phyloP scores from a whole-genome alignment of 1,140 invertebrate genomes.

The Semibalanus balanoides region DNA sequence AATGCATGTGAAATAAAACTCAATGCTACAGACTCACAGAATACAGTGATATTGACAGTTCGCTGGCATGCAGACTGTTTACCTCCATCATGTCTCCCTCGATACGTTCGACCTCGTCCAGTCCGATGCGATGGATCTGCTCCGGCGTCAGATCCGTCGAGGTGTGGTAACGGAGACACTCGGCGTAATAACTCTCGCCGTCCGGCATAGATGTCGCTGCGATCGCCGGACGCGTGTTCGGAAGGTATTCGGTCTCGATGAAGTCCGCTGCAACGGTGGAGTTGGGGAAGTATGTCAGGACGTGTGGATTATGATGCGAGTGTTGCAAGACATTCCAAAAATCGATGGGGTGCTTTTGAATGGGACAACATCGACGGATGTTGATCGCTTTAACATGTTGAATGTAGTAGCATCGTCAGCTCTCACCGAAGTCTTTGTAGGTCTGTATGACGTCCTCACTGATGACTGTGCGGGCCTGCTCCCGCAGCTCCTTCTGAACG shows the following conservation, averaged over 20 bases:
- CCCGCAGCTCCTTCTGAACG: neutral
- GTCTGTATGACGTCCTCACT: slow-evolving; percentile 12
- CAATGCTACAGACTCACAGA: too few relatives aligned
- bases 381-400: too few relatives aligned
- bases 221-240: slow-evolving; percentile 22
- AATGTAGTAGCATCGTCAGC: too few relatives aligned
- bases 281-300: too few relatives aligned
- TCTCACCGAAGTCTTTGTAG: slow-evolving; percentile 13
- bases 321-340: too few relatives aligned
- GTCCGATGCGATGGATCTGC: slow-evolving; percentile 30
- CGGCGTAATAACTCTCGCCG: slow-evolving; percentile 28
- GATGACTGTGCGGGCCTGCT: slow-evolving; percentile 4
- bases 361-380: too few relatives aligned
- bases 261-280: slow-evolving; percentile 18
- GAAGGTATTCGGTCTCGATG: slow-evolving; percentile 25
- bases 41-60: too few relatives aligned
- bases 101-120: slow-evolving; percentile 31
- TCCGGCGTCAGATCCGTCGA: slow-evolving; percentile 26
- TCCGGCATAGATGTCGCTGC: slow-evolving; percentile 26
- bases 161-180: slow-evolving; percentile 29
- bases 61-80: too few relatives aligned
- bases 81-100: slow-evolving; percentile 28
- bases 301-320: too few relatives aligned
- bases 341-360: too few relatives aligned
- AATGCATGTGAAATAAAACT: too few relatives aligned